Base-by-base conservation (phyloP, 2,113 vertebrate genomes). In the Oxygymnocypris stewartii region DNA sequence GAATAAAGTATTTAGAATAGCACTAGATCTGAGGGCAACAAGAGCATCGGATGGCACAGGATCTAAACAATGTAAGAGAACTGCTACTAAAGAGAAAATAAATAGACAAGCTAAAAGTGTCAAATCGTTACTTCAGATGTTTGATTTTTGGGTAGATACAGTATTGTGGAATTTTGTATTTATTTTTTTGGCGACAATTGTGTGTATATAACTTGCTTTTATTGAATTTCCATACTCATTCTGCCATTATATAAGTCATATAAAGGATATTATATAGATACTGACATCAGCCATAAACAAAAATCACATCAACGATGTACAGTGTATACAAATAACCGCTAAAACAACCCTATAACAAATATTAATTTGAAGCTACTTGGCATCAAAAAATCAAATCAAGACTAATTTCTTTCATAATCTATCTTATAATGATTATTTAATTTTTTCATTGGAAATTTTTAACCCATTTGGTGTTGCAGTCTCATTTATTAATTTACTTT, bases 1-100 rank as follows among this genome's bases (percentile, higher is more conserved):
- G 79, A 79, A 85, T 42, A 67, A 65, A 80, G 67, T n/a, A 23
- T 79, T 81, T 74, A n/a, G 23, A 76, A 31, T 49, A 81, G 57
- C 59, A 85, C 76, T 47, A 57, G 25, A 12, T 82, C 23, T 44
- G 16, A 83, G 31, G 67, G 67, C 11, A 40, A 78, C 40, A 35
- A 63, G 61, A 84, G 23, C 18, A 23, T 12, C n/a, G 12, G 67
- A 67, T 51, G 40, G 59, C 81, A 86, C 49, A 80, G 35, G 18
- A 71, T 71, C 16, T 37, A 37, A 37, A 20, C 31, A 10, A 20
- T 71, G 18, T 23, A 73, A 37, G 18, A 40, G 1, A 40, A 73
- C 69, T 23, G 69, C 69, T 10, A 37, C 67, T 71, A 11, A 71
- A 71, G 35, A 71, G 14, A 35, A 18, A 16, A 71, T 4, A 69